Conservation (phyloP, 2,888 invertebrate genomes). For the Oxytorus armatus region DNA sequence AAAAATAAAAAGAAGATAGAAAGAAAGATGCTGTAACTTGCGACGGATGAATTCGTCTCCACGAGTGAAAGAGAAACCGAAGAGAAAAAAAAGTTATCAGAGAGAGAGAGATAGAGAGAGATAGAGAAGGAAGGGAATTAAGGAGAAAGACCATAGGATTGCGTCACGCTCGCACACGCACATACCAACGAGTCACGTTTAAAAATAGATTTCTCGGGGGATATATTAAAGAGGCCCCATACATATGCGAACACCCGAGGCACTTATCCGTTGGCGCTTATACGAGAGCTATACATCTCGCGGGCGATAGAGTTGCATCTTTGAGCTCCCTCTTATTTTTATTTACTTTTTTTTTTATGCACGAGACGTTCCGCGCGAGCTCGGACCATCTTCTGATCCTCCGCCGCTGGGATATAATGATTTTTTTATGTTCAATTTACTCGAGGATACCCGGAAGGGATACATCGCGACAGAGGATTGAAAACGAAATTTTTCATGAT, state of each 20-base stretch:
- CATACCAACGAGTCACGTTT: constrained; percentile 81
- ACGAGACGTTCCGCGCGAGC: neutral
- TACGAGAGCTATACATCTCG: constrained; percentile 42
- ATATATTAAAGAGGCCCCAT: constrained; percentile 79
- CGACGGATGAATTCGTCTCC: constrained; percentile 39
- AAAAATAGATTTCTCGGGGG: constrained; percentile 82
- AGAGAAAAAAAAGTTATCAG: constrained; percentile 26
- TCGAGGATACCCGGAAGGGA: too few species aligned
- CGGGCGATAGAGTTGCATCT: constrained; percentile 63
- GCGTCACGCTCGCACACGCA: constrained; percentile 79
- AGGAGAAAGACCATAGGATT: constrained; percentile 81
- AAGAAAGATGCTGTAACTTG: constrained; percentile 42
- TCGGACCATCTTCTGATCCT: neutral
- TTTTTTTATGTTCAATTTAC: too few species aligned
- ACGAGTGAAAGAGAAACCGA: constrained; percentile 50
- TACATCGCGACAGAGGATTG: too few species aligned
- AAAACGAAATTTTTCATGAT: too few species aligned
- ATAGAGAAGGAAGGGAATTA: constrained; percentile 67
- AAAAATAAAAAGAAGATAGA: constrained; percentile 3
- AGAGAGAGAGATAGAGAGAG: constrained; percentile 55
- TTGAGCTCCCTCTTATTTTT: constrained; percentile 21
- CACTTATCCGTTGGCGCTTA: constrained; percentile 59
- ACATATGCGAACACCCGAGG: constrained; percentile 42
- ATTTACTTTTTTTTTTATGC: neutral
- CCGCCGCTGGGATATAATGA: too few species aligned